Percentiles rank a stretch among this genome's conserved stretches.
phyloP scores from a whole-genome alignment of 2,888 invertebrate genomes.

The Tribolium freemani region DNA sequence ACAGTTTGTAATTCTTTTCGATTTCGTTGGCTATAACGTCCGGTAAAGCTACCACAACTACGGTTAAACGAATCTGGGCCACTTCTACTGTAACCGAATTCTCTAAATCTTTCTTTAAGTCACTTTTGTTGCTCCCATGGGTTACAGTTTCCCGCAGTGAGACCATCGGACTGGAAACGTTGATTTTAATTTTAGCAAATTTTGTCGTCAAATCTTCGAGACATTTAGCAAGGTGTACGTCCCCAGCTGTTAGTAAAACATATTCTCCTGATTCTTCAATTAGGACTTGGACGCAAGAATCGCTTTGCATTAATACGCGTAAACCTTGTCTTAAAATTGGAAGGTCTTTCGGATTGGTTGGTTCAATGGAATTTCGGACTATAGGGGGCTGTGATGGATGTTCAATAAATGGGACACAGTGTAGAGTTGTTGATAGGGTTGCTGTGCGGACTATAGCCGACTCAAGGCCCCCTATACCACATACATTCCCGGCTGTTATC shows the following conservation, averaged over 20 bases:
- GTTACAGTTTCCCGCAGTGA: constrained; percentile 96
- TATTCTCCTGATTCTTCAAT: constrained; percentile 96
- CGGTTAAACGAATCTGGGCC: constrained; percentile 70
- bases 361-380: constrained; percentile 93
- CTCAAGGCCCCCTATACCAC: constrained; percentile 90
- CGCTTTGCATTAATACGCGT: constrained; percentile 91
- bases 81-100: constrained; percentile 45
- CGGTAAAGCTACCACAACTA: constrained; percentile 86
- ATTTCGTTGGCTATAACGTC: constrained; percentile 77
- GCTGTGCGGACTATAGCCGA: constrained; percentile 90
- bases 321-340: constrained; percentile 81
- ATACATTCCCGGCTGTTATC: constrained; percentile 91
- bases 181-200: constrained; percentile 89
- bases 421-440: constrained; percentile 85
- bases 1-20: constrained; percentile 78
- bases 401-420: constrained; percentile 91
- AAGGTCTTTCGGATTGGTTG: constrained; percentile 84
- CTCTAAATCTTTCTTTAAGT: constrained; percentile 81
- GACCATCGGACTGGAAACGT: constrained; percentile 95
- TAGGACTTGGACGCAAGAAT: constrained; percentile 91
- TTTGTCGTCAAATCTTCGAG: constrained; percentile 88
- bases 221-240: constrained; percentile 97
- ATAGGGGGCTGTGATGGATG: constrained; percentile 86
- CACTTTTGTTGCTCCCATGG: constrained; percentile 78
- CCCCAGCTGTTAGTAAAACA: constrained; percentile 94